Conservation (phyloP, 2,888 invertebrate species). For the Tiliacea citrago region DNA sequence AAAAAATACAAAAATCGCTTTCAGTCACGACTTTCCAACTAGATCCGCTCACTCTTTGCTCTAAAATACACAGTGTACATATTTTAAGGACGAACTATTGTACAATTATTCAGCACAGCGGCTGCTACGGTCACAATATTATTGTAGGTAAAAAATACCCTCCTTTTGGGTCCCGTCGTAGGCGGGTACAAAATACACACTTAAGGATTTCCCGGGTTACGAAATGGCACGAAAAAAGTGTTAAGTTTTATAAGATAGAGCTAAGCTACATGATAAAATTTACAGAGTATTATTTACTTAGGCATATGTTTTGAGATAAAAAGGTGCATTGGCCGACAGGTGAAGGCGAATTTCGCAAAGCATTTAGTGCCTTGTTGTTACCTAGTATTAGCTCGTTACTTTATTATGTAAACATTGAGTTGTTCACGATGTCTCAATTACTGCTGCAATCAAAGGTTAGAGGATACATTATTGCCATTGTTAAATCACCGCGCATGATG, state of each 20-base stretch:
- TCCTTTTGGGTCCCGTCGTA: neutral
- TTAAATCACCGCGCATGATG: constrained; percentile 40
- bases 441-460: constrained; percentile 13
- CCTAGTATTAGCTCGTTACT: constrained; percentile 7
- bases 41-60: constrained; percentile 28
- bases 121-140: neutral
- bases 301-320: constrained; percentile 48
- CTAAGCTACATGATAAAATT: constrained; percentile 15
- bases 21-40: constrained; percentile 8
- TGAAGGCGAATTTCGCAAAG: constrained; percentile 35
- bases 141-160: neutral
- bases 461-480: constrained; percentile 30
- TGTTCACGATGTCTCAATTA: constrained; percentile 9
- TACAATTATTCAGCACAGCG: neutral
- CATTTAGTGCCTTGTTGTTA: constrained; percentile 18
- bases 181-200: neutral
- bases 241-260: neutral
- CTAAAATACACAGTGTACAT: constrained; percentile 13
- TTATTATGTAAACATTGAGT: constrained; percentile 20
- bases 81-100: constrained; percentile 50
- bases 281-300: constrained; percentile 29
- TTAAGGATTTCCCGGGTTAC: neutral
- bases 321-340: constrained; percentile 48
- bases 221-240: neutral
- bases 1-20: constrained; percentile 11